Percentiles rank a stretch among this genome's conserved stretches.
phyloP scores from a whole-genome alignment of 2,888 invertebrate species.

The Microdon myrmicae region DNA sequence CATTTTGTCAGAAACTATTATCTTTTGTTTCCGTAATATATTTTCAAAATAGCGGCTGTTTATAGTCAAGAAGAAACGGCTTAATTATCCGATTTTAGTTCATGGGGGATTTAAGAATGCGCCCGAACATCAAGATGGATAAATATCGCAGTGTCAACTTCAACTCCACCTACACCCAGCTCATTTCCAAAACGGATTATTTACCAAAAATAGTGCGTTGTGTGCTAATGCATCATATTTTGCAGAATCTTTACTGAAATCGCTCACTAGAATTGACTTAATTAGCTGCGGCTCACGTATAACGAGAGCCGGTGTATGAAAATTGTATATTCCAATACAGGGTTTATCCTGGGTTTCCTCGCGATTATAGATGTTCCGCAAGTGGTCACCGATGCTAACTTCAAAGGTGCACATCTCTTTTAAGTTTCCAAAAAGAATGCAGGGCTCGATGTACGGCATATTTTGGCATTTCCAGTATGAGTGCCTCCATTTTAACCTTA shows the following conservation, averaged over 20 bases:
- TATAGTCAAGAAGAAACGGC: no score
- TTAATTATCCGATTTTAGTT: no score
- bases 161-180: no score
- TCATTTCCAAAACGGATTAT: no score
- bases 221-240: slow-evolving; percentile 56
- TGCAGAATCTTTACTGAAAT: slow-evolving; percentile 66
- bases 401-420: slow-evolving; percentile 58
- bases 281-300: slow-evolving; percentile 66
- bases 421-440: slow-evolving; percentile 66
- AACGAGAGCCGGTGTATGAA: slow-evolving; percentile 67
- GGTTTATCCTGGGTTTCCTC: slow-evolving; percentile 56
- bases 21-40: no score
- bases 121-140: no score
- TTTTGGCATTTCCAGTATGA: slow-evolving; percentile 63
- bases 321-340: slow-evolving; percentile 63
- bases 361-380: slow-evolving; percentile 63
- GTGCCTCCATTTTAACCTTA: no score
- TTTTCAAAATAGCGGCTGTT: no score
- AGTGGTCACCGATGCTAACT: slow-evolving; percentile 59
- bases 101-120: no score
- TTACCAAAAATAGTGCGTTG: no score
- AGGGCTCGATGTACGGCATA: slow-evolving; percentile 62
- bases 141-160: no score
- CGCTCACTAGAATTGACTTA: slow-evolving; percentile 67
- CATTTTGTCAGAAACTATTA: no score